phyloP scores from a whole-genome alignment of 2,113 vertebrate species.

The Nibea albiflora region DNA sequence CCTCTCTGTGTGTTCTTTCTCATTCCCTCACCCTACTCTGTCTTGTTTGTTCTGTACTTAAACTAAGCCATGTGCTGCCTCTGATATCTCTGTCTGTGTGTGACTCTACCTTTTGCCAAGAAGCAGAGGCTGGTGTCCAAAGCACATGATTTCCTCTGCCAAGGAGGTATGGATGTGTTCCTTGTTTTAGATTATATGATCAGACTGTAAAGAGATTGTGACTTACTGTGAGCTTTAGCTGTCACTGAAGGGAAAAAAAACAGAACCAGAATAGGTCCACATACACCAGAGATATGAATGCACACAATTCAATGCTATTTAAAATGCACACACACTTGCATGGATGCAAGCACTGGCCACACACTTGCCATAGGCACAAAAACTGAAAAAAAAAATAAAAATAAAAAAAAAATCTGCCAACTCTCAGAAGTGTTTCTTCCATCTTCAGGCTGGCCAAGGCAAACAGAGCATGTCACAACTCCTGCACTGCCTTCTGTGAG shows the following conservation, averaged over 20 bases:
- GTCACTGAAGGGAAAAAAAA: not conserved
- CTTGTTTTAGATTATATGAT: conserved; percentile 17
- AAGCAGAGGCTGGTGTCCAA: conserved; percentile 51
- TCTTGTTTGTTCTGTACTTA: conserved; percentile 40
- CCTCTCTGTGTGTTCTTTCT: not conserved
- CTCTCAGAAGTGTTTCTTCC: conserved; percentile 47
- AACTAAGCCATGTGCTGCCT: conserved; percentile 39
- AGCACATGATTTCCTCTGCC: conserved; percentile 36
- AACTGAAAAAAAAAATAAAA: conserved; percentile 15
- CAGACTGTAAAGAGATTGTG: not conserved
- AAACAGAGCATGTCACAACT: conserved; percentile 44
- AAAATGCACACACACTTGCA: conserved; percentile 15
- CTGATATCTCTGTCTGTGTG: conserved; percentile 44
- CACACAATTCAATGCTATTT: not conserved
- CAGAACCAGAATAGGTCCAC: not conserved
- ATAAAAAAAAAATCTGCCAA: conserved; percentile 32
- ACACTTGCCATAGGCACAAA: conserved; percentile 44
- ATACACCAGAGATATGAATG: not conserved
- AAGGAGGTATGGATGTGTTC: conserved; percentile 38
- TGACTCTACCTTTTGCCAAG: conserved; percentile 47
- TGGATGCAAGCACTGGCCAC: conserved; percentile 7
- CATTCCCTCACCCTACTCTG: not conserved
- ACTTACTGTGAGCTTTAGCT: not conserved
- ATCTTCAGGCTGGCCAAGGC: conserved; percentile 49
- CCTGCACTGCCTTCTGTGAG: conserved; percentile 39